Base-by-base conservation (phyloP, 92 coral and sea anemone genomes). In the Epizoanthus rinbou region DNA sequence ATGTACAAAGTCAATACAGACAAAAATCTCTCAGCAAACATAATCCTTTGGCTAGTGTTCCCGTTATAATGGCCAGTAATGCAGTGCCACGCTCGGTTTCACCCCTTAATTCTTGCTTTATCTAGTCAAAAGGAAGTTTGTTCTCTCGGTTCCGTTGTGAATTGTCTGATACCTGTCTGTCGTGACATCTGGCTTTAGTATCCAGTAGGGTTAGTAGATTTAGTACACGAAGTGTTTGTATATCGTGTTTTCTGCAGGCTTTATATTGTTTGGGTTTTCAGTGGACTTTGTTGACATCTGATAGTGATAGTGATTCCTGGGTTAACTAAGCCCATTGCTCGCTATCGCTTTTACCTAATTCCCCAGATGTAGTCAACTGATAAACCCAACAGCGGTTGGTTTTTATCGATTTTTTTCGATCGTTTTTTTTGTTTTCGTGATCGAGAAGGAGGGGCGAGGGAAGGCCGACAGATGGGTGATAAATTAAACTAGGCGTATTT, bases 61-160 rank as follows among this genome's bases (percentile, higher is more conserved):
- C 82, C 24, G 6, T 23, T 60, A 50, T 6, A 39, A 19, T 11
- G 57, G 1, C 19, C 3, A n/a, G 24, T 22, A 60, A 28, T 69
- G 37, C 71, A 60, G 57, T 41, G 71, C 64, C 70, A 47, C 58
- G 82, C 43, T 11, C 31, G 45, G 19, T 71, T 43, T 56, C 14
- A 47, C 2, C 13, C 14, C 54, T 71, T 71, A 37, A 37, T 71
- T 14, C 76, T 37, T 67, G 17, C n/a, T 31, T 24, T 21, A 4
- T 21, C 68, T 67, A 1, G 72, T 67, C 17, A 22, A 15, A 11
- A 67, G 72, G 47, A 67, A 67, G 72, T 67, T 67, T 14, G 47
- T 33, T 67, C 9, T 33, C 5, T 67, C 19, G 13, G 72, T 67
- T 33, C 35, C 68, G 68, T 63, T 21, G 8, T 21, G 13, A 23